These are phyloP conservation scores for Galeruca laticollis DNA, from an alignment of 2,888 invertebrate genomes.

Conservation along the genomic window DNA sequence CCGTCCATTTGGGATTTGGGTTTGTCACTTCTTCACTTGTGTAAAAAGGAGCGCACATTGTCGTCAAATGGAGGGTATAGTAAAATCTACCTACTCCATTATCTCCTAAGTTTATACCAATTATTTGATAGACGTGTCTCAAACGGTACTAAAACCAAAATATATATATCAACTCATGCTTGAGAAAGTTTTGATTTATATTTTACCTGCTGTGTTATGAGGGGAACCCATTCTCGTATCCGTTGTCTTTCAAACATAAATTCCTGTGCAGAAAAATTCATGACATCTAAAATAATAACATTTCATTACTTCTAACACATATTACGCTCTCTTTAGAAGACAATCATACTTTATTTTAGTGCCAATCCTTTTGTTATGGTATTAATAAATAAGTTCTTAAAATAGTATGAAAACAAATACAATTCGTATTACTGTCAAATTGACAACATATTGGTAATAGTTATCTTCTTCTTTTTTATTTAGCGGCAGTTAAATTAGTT, in stretches of 20 bases:
- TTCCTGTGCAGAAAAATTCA: conserved; percentile 62
- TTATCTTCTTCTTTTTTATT: neutral
- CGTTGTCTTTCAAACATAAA: conserved; percentile 74
- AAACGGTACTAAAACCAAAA: conserved; percentile 74
- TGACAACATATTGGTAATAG: neutral
- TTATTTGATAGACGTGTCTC: conserved; percentile 82
- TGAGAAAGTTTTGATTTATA: neutral
- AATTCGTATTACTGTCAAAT: neutral
- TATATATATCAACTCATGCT: too few species aligned
- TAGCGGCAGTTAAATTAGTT: too few species aligned
- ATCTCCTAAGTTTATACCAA: conserved; percentile 72
- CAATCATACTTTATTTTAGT: conserved; percentile 6
- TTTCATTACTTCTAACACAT: neutral
- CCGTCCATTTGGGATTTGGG: conserved; percentile 84
- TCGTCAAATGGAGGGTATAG: conserved; percentile 83
- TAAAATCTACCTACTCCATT: conserved; percentile 75
- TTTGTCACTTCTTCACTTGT: conserved; percentile 82
- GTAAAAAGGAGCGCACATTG: conserved; percentile 86
- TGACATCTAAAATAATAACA: conserved; percentile 53
- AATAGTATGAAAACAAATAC: neutral
- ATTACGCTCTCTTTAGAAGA: neutral
- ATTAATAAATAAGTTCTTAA: conserved; percentile 1
- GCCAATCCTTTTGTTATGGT: neutral
- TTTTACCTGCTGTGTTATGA: conserved; percentile 84
- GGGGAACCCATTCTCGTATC: conserved; percentile 83